These are phyloP conservation scores for Plectrocnemia conspersa DNA, from an alignment of 1,140 invertebrate genomes.

Conservation along the genomic window DNA sequence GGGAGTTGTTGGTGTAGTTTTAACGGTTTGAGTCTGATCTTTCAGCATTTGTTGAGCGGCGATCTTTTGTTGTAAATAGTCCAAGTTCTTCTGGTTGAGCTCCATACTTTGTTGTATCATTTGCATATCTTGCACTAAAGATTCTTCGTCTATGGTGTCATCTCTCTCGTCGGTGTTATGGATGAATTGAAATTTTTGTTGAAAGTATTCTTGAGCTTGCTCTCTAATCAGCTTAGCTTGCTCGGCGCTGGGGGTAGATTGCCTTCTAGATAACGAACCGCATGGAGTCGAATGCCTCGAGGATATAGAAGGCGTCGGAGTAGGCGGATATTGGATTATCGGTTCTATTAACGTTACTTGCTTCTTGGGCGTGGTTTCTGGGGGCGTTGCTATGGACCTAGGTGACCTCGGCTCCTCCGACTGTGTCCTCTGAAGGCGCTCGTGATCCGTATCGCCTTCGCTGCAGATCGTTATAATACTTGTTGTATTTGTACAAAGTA, in stretches of 20 bases:
- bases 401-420: constrained; percentile 75
- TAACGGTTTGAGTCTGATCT: constrained; percentile 39
- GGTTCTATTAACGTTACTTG: constrained; percentile 32
- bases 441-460: constrained; percentile 61
- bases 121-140: constrained; percentile 42
- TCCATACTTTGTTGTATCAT: constrained; percentile 52
- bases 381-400: constrained; percentile 48
- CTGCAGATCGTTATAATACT: no score
- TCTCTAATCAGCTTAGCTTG: constrained; percentile 28
- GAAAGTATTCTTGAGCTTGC: constrained; percentile 51
- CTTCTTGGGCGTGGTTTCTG: constrained; percentile 33
- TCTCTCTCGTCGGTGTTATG: constrained; percentile 51
- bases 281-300: constrained; percentile 23
- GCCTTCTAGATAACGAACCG: constrained; percentile 20
- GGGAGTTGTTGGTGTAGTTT: background rate
- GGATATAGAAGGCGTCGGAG: constrained; percentile 14
- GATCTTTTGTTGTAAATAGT: constrained; percentile 51
- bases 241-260: constrained; percentile 31
- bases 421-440: constrained; percentile 72
- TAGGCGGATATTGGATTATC: constrained; percentile 19
- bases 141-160: constrained; percentile 47
- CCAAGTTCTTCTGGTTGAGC: constrained; percentile 48
- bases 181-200: constrained; percentile 52
- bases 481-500: no score
- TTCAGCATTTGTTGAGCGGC: constrained; percentile 48